Conservation (phyloP, 2,888 invertebrate species). For the Microchrysa polita region DNA sequence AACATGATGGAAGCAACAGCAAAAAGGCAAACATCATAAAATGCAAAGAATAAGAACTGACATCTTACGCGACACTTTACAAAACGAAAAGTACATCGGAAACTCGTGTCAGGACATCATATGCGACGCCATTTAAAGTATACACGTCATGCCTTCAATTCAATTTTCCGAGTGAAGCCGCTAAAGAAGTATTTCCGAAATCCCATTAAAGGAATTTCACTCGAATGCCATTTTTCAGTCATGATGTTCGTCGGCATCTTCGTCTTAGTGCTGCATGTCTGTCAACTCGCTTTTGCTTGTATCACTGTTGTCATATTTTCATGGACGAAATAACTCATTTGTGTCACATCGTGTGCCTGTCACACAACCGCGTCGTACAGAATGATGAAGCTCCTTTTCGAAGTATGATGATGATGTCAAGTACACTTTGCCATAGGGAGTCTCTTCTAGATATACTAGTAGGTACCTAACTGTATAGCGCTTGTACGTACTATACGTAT, state of each 20-base stretch:
- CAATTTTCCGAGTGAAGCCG: conserved; percentile 18
- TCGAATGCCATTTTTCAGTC: not conserved
- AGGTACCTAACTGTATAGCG: too few species aligned
- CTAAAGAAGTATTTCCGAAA: conserved; percentile 8
- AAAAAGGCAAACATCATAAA: too few species aligned
- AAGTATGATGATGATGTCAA: conserved; percentile 26
- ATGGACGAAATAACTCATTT: conserved; percentile 37
- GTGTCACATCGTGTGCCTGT: conserved; percentile 38
- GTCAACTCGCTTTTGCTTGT: conserved; percentile 24
- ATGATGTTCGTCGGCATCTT: not conserved
- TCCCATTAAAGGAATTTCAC: conserved; percentile 30
- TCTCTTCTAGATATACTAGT: too few species aligned
- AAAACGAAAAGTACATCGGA: conserved; percentile 9
- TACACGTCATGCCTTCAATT: conserved; percentile 32
- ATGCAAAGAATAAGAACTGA: too few species aligned
- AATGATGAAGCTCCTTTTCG: conserved; percentile 33
- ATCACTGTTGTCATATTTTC: conserved; percentile 38
- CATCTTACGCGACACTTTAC: too few species aligned
- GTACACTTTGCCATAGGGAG: conserved; percentile 24
- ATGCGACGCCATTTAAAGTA: conserved; percentile 18
- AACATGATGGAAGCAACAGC: too few species aligned
- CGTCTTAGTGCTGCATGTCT: too few species aligned
- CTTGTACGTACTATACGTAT: conserved; percentile 1
- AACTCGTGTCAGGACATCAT: conserved; percentile 13
- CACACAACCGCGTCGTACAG: conserved; percentile 28